Evolutionary conservation across 2,113 vertebrate species (phyloP), one percentile per base, ranked within the genome.

Genomic region (Anser brachyrhynchus): DNA sequence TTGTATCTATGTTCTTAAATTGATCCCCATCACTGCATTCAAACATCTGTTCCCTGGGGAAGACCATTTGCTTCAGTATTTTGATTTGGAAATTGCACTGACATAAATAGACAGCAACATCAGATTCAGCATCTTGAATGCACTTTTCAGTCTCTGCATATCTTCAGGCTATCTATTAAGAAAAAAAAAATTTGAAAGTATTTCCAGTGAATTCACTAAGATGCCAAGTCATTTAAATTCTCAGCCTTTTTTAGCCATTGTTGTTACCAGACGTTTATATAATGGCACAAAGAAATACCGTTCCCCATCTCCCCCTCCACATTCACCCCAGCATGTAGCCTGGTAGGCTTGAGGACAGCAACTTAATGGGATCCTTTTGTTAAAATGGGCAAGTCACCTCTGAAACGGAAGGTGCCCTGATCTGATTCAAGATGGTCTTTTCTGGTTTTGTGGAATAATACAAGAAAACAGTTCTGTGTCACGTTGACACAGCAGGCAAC

Each of bases 21-120:
- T 69, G 90, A 57, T 86, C 37, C 18, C 28, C 59, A 57, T 67
- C 65, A n/a, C 71, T 83, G 75, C 3, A 0, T 86, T 91, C 79
- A 84, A 86, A 93, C 61, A 55, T 90, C 78, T 94, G 55, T 43
- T 94, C 75, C 85, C 87, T 28, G 46, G 59, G 92, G 84, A 95
- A 77, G 85, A 88, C 78, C 51, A 71, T 91, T 96, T 94, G 22
- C 64, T 86, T 95, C 52, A 71, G 37, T 74, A 80, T 94, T 88
- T 95, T 93, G 78, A 80, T 91, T 94, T 91, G 87, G 71, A 91
- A 94, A 80, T 85, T 41, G 59, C 91, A 55, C 51, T 94, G 91
- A 88, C 9, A 6, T 83, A 95, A 92, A 87, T 29, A 95, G 89
- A 84, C 70, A 89, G 75, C 75, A 93, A n/a, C 71, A 87, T 93